Base-by-base conservation (phyloP, 2,888 invertebrate species). In the Trachelus iudaicus region DNA sequence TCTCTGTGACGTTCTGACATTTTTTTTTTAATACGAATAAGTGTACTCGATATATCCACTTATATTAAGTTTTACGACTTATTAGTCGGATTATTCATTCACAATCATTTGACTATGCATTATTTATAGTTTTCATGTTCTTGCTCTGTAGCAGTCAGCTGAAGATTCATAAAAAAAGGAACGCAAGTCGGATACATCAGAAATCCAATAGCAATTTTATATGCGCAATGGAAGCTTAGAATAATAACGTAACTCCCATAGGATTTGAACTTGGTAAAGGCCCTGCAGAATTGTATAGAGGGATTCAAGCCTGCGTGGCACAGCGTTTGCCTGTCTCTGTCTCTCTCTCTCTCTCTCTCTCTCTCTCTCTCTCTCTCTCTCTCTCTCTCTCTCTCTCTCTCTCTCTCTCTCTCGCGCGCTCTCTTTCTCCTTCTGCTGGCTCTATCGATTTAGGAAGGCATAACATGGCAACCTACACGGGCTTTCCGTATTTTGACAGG, bases 381-480 rank as follows among this genome's bases (percentile, higher is more conserved):
- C 69, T 12, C 40, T 33, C 33, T 69, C 35, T 33, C 33, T 73
- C 40, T 56, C 56, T 33, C 69, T 31, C 33, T 69, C 35, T 33
- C 68, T n/a, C 34, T 71, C 23, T 71, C 78, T 34, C 15, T 78
- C 69, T 69, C 69, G 2, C 69, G 15, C 76, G 9, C 71, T 69
- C 73, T 73, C 77, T 73, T 35, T 37, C 68, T 35, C 77, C 77
- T 80, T 31, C 79, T 83, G 80, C 83, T 81, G 82, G 86, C 85
- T 84, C 83, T 87, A 87, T 87, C 87, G 86, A 87, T 87, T 87
- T 83, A 83, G 85, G 81, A 84, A 82, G 82, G 83, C 83, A 84
- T 79, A 82, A 83, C 83, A 83, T 78, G 81, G 81, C 83, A 82
- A 82, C 83, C 82, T 83, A 81, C 78, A 76, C 74, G 79, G 74